Percentiles rank a stretch among this genome's conserved stretches.
These are phyloP conservation scores for Platycheirus albimanus DNA, from an alignment of 2,888 invertebrate genomes.

Conservation along the genomic window DNA sequence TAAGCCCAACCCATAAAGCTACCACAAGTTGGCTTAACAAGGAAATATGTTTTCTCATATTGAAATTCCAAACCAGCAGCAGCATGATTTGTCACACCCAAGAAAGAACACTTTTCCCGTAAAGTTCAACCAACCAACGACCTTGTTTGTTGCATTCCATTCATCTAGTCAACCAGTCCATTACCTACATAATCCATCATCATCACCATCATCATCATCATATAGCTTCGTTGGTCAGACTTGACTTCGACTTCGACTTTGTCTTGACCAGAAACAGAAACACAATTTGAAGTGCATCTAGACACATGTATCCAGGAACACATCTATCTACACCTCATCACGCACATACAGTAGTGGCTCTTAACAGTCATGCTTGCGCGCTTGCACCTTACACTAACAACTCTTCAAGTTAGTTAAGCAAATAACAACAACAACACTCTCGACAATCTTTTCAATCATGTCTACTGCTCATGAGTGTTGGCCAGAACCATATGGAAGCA, in stretches of 20 bases:
- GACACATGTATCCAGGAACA: slow-evolving; percentile 44
- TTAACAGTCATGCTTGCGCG: slow-evolving; percentile 32
- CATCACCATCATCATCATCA: slow-evolving; percentile 59
- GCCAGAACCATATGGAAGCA: slow-evolving; percentile 41
- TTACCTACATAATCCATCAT: slow-evolving; percentile 57
- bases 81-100: slow-evolving; percentile 63
- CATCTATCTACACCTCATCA: slow-evolving; percentile 9
- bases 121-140: slow-evolving; percentile 61
- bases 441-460: slow-evolving; percentile 21
- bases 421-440: slow-evolving; percentile 38
- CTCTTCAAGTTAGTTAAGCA: slow-evolving; percentile 35
- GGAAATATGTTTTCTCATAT: slow-evolving; percentile 17
- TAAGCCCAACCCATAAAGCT: slow-evolving; percentile 30
- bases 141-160: slow-evolving; percentile 66
- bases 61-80: slow-evolving; percentile 17
- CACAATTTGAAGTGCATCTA: slow-evolving; percentile 20
- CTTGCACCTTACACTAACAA: slow-evolving; percentile 16
- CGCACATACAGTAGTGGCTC: slow-evolving; percentile 26
- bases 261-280: slow-evolving; percentile 31
- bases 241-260: slow-evolving; percentile 18
- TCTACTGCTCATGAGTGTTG: neutral
- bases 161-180: slow-evolving; percentile 34
- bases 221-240: slow-evolving; percentile 12
- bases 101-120: slow-evolving; percentile 44
- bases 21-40: slow-evolving; percentile 5